Base-by-base conservation (phyloP, 2,797 vertebrate species). In the Petrocephalus sullivani region DNA sequence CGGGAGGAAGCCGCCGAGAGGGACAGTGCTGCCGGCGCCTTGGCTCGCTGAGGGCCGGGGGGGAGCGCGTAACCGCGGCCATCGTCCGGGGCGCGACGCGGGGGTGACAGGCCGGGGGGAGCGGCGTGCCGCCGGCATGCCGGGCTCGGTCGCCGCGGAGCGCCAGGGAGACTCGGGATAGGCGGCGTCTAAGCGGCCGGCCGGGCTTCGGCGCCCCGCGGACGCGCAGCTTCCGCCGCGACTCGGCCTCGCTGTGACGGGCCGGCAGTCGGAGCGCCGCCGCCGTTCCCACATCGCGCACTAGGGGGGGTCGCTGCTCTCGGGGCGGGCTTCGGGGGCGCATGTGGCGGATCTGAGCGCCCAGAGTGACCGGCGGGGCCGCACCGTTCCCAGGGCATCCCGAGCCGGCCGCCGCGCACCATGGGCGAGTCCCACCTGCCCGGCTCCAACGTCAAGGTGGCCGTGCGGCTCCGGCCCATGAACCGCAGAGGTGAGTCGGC, bases 391-490 rank as follows among this genome's bases (percentile, higher is more conserved):
- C 64, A 71, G 64, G 28, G 64, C 37, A 37, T 71, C 64, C 2
- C 28, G 28, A 71, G 28, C 16, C 28, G 37, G 28, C 19, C 71
- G 12, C 71, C 46, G 71, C 84, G 60, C 94, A 95, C 89, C 90
- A 96, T 96, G 85, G 95, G 95, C 89, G 96, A 96, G 90, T 90
- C 92, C 89, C 93, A 91, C 89, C 95, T 98, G 95, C 96, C 96
- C 88, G 96, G 97, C 94, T 95, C 97, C 88, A 99, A 98, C 92
- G 98, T 99, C 94, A 98, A 99, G 95, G 98, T 99, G 95, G 98
- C 98, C 64, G 97, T 99, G 90, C 96, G 98, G 83, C 94, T 99
- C 89, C 97, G 98, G 90, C 98, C 98, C 91, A 97, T 98, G 96
- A 99, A 98, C 95, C 95, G 97, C 91, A 96, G 98, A 96, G 98